Percentiles rank a stretch among this genome's conserved stretches.
These are phyloP conservation scores for Bergia sp. DNA, from an alignment of 92 coral and sea anemone genomes.

Conservation along the genomic window DNA sequence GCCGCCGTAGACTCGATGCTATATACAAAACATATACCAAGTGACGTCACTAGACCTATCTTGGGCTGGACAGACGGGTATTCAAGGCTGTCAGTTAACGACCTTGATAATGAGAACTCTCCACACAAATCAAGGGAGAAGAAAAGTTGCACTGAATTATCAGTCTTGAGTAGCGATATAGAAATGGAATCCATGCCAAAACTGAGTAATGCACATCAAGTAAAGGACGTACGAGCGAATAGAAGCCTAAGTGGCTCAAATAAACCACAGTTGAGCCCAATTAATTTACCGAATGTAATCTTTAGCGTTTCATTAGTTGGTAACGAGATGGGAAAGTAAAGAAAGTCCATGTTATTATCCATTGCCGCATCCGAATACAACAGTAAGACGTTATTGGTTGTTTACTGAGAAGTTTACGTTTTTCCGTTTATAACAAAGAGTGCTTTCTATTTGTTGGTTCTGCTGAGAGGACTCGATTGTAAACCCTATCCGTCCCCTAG, in stretches of 20 bases:
- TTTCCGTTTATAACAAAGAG: no score
- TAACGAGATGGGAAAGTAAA: neutral
- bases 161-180: neutral
- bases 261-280: neutral
- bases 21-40: neutral
- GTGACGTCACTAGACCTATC: neutral
- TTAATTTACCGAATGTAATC: neutral
- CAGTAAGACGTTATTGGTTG: neutral
- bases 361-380: neutral
- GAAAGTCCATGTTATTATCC: neutral
- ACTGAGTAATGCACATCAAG: neutral
- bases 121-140: neutral
- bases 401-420: no score
- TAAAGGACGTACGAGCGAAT: neutral
- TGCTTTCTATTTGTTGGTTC: no score
- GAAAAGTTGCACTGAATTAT: neutral
- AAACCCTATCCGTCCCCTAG: no score
- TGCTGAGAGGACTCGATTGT: no score
- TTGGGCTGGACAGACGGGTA: neutral
- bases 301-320: neutral
- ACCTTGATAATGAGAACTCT: no score
- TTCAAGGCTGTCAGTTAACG: no score
- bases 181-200: slow-evolving; percentile 31
- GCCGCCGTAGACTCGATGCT: neutral
- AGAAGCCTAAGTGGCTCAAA: neutral